Conservation (phyloP, 2,797 vertebrate genomes). For the Paguma larvata region DNA sequence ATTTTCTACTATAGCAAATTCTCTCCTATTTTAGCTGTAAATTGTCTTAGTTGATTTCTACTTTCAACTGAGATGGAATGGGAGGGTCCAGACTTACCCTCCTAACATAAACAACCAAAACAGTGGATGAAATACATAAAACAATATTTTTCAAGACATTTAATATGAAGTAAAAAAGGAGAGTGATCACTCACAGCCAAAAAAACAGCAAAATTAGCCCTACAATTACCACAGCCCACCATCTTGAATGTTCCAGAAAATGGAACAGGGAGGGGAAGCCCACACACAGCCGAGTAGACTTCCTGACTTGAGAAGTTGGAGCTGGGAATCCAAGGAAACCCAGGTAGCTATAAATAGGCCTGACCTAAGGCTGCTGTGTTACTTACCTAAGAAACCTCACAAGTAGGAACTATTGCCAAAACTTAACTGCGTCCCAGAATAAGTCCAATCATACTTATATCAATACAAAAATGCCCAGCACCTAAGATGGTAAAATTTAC, state of each 20-base stretch:
- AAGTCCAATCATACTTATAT: background rate
- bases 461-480: background rate
- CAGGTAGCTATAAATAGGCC: background rate
- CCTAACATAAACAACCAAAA: background rate
- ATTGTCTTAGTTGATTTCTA: background rate
- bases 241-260: background rate
- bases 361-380: background rate
- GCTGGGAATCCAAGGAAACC: background rate
- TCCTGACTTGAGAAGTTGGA: background rate
- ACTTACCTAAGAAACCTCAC: background rate
- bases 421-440: background rate
- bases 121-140: background rate
- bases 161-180: background rate
- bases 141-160: background rate
- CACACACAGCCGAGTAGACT: background rate
- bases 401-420: background rate
- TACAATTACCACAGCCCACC: background rate
- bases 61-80: background rate
- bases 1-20: slow-evolving; percentile 24
- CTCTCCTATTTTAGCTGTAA: background rate
- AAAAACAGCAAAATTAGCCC: background rate
- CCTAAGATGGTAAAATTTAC: background rate
- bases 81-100: background rate
- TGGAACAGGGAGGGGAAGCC: background rate
- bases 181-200: background rate